Evolutionary conservation across 92 coral and sea anemone species (phyloP).

Genomic region (Parazoanthus darwini): DNA sequence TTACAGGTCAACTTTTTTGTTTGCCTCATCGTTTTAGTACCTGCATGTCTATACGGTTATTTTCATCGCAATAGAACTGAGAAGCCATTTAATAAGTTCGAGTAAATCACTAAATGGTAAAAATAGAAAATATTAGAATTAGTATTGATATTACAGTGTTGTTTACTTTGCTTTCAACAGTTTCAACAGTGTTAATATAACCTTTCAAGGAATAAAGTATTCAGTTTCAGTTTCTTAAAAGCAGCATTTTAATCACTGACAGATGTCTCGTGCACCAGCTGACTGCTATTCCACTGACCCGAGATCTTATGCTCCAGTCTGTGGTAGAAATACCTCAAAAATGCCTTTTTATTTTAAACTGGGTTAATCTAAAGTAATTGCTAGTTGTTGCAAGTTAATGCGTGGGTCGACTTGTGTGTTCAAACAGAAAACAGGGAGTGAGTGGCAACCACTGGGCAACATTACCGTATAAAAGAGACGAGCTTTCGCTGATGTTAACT

Average conservation of each 20-base stretch:
- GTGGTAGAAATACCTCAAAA: no score
- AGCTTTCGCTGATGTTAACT: not conserved
- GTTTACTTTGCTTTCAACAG: not conserved
- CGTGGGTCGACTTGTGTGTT: not conserved
- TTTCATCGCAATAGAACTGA: no score
- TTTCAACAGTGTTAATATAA: not conserved
- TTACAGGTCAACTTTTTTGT: no score
- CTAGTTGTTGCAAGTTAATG: not conserved
- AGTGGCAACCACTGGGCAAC: not conserved
- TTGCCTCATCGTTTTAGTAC: no score
- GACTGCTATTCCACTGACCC: not conserved
- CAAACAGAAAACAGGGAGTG: not conserved
- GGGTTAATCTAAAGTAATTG: not conserved
- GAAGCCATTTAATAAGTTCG: not conserved
- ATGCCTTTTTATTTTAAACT: not conserved
- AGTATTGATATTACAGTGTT: not conserved
- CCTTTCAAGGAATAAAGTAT: not conserved
- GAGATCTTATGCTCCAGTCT: not conserved
- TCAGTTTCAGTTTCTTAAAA: not conserved
- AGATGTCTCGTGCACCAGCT: no score
- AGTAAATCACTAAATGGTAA: no score
- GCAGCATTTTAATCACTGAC: no score
- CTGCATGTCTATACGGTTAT: no score
- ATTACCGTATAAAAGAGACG: not conserved
- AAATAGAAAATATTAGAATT: not conserved